Conservation (phyloP, 2,113 vertebrate genomes). For the Papio anubis region DNA sequence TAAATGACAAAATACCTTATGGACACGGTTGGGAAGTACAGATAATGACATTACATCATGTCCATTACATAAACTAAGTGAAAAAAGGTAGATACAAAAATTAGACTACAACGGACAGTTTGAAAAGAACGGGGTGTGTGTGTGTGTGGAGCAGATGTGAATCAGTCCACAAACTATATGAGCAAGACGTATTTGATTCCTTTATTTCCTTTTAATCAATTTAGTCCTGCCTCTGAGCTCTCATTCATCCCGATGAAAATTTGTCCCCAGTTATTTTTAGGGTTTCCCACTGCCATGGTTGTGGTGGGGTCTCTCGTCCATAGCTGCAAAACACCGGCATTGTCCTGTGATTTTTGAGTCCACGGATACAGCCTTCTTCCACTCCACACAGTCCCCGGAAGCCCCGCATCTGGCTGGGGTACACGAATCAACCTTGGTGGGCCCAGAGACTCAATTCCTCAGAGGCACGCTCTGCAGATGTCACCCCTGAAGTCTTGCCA, state of each 20-base stretch:
- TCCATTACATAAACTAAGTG: neutral
- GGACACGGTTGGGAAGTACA: neutral
- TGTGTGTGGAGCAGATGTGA: neutral
- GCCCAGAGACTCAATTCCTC: neutral
- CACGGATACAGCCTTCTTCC: neutral
- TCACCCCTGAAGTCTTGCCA: neutral
- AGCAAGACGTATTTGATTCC: neutral
- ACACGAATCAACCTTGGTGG: neutral
- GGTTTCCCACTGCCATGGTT: neutral
- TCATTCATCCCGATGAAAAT: neutral
- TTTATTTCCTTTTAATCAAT: neutral
- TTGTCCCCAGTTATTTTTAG: neutral
- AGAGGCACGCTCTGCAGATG: neutral
- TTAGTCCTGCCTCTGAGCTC: neutral
- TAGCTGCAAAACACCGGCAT: neutral
- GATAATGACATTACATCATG: neutral
- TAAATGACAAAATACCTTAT: neutral
- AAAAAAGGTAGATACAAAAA: neutral
- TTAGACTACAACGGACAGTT: neutral
- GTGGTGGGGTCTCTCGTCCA: neutral
- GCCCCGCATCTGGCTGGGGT: neutral
- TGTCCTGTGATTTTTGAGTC: neutral
- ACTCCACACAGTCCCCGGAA: rapidly evolving
- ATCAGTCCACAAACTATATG: neutral
- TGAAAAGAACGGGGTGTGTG: neutral